phyloP scores from a whole-genome alignment of 2,113 vertebrate species.

The Pavo muticus region DNA sequence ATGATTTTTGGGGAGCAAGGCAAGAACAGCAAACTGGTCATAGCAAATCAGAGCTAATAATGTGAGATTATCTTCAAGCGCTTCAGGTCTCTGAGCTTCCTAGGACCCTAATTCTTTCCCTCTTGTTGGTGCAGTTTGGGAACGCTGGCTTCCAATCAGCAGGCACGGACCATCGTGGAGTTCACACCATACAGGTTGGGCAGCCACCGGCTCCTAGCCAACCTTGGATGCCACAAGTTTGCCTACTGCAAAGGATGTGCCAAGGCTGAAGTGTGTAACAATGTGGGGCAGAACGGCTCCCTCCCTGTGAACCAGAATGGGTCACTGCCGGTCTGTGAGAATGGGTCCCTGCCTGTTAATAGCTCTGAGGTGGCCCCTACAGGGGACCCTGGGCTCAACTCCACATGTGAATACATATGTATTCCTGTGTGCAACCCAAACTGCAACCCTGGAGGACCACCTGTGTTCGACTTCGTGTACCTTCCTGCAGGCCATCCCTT shows the following conservation, averaged over 20 bases:
- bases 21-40: background rate
- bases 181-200: constrained; percentile 53
- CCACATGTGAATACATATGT: constrained; percentile 69
- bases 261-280: constrained; percentile 22
- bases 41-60: background rate
- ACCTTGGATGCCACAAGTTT: constrained; percentile 58
- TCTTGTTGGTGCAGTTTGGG: constrained; percentile 23
- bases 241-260: constrained; percentile 59
- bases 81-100: background rate
- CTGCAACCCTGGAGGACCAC: constrained; percentile 36
- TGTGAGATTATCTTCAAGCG: fast-evolving
- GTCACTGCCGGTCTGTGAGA: background rate
- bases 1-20: background rate
- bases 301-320: background rate
- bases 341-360: background rate
- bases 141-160: constrained; percentile 32
- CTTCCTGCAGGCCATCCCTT: constrained; percentile 62
- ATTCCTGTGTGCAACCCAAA: constrained; percentile 67
- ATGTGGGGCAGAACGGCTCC: background rate
- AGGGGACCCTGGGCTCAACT: constrained; percentile 9
- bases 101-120: background rate
- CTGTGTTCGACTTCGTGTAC: constrained; percentile 56
- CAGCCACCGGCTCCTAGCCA: constrained; percentile 54
- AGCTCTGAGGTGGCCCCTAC: background rate
- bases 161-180: constrained; percentile 30